These are phyloP conservation scores for Myotis vivesi DNA, from an alignment of 2,797 vertebrate species.

Conservation along the genomic window DNA sequence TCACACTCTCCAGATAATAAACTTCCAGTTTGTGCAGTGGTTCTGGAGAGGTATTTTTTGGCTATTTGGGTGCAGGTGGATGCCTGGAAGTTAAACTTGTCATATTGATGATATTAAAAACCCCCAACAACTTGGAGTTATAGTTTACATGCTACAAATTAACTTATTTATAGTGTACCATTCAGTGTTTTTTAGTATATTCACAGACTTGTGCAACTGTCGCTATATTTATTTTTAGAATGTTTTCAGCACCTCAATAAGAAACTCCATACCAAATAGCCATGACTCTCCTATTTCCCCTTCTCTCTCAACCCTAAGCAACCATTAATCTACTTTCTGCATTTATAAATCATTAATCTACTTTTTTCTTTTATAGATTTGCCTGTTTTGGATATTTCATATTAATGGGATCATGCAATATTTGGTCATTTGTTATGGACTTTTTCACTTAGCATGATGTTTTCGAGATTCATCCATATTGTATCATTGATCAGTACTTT, in stretches of 20 bases:
- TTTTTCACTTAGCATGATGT: not conserved
- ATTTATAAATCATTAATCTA: not conserved
- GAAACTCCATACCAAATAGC: not conserved
- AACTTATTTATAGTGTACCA: not conserved
- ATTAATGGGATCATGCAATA: not conserved
- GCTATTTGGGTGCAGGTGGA: not conserved
- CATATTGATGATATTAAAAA: not conserved
- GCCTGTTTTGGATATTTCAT: not conserved
- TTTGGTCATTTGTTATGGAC: not conserved
- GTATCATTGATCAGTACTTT: not conserved
- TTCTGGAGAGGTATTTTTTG: constrained; percentile 1
- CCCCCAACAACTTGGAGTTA: not conserved
- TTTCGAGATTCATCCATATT: not conserved
- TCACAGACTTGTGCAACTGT: not conserved
- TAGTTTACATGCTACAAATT: not conserved
- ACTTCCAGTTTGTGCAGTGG: not conserved
- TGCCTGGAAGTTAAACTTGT: not conserved
- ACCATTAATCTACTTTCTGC: not conserved
- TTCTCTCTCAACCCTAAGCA: not conserved
- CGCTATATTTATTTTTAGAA: not conserved
- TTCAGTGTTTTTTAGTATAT: not conserved
- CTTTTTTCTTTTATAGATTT: not conserved
- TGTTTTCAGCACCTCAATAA: not conserved
- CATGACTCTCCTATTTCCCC: not conserved
- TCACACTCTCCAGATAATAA: not conserved